phyloP scores from a whole-genome alignment of 1,140 invertebrate genomes.

The Cotesia chilonis region DNA sequence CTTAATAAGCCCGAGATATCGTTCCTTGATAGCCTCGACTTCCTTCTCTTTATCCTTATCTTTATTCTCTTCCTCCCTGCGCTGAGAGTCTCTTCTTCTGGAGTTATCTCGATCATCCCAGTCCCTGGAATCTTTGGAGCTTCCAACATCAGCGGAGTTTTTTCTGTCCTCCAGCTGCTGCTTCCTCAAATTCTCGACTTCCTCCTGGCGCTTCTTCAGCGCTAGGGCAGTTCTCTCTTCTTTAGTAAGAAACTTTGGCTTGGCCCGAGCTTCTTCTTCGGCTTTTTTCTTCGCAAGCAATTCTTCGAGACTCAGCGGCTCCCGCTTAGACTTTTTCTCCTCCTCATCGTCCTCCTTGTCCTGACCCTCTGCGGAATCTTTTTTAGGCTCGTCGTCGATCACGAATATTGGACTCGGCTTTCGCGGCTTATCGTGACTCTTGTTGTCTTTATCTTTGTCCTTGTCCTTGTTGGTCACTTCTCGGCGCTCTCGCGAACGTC shows the following conservation, averaged over 20 bases:
- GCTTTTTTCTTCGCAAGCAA: constrained; percentile 95
- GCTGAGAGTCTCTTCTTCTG: constrained; percentile 51
- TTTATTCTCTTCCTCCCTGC: constrained; percentile 69
- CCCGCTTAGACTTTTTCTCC: constrained; percentile 71
- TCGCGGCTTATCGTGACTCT: constrained; percentile 54
- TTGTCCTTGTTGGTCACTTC: constrained; percentile 52
- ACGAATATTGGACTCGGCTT: constrained; percentile 54
- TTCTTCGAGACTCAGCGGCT: constrained; percentile 96
- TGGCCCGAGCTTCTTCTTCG: constrained; percentile 90
- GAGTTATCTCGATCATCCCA: constrained; percentile 40
- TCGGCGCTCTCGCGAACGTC: constrained; percentile 53
- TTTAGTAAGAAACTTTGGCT: constrained; percentile 97
- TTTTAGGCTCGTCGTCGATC: constrained; percentile 60
- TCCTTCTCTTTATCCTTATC: constrained; percentile 92
- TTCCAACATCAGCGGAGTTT: constrained; percentile 39
- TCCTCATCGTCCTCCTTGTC: constrained; percentile 62
- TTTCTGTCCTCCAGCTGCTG: constrained; percentile 77
- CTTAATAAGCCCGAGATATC: constrained; percentile 94
- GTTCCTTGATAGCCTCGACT: constrained; percentile 91
- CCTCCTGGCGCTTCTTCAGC: constrained; percentile 85
- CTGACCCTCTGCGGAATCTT: constrained; percentile 50
- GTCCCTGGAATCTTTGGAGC: constrained; percentile 18
- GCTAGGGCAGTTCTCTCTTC: constrained; percentile 92
- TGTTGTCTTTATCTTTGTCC: no score
- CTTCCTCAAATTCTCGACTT: constrained; percentile 77